These are phyloP conservation scores for Amblyjoppa fuscipennis DNA, from an alignment of 2,888 invertebrate genomes.

Conservation along the genomic window DNA sequence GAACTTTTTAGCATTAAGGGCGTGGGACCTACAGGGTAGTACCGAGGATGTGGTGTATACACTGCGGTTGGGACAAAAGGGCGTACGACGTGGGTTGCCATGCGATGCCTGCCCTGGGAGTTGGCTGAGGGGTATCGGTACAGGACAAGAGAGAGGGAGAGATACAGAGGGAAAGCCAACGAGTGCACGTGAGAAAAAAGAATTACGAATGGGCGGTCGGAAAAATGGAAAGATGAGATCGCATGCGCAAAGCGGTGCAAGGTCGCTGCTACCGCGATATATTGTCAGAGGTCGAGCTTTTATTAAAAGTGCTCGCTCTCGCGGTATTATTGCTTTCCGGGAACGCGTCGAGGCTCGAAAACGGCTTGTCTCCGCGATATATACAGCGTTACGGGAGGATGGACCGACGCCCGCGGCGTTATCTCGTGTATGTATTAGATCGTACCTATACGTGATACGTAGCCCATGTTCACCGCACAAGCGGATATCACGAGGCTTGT, in stretches of 20 bases:
- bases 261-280: conserved; percentile 70
- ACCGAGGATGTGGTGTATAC: neutral
- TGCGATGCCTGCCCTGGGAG: neutral
- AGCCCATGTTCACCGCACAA: conserved; percentile 4
- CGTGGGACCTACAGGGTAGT: neutral
- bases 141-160: neutral
- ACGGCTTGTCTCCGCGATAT: conserved; percentile 74
- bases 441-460: conserved; percentile 10
- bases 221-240: conserved; percentile 65
- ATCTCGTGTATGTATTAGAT: conserved; percentile 9
- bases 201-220: conserved; percentile 6
- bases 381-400: neutral
- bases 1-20: neutral
- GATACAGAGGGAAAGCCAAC: neutral
- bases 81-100: conserved; percentile 40
- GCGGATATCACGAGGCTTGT: conserved; percentile 34
- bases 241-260: conserved; percentile 26
- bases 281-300: conserved; percentile 70
- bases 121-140: conserved; percentile 3
- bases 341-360: conserved; percentile 76
- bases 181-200: conserved; percentile 1
- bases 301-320: conserved; percentile 77
- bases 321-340: conserved; percentile 79
- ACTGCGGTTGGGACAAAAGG: conserved; percentile 42
- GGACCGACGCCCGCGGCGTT: conserved; percentile 22